Percentiles rank a stretch among this genome's conserved stretches.
These are phyloP conservation scores for Garra rufa DNA, from an alignment of 2,113 vertebrate genomes.

Conservation along the genomic window DNA sequence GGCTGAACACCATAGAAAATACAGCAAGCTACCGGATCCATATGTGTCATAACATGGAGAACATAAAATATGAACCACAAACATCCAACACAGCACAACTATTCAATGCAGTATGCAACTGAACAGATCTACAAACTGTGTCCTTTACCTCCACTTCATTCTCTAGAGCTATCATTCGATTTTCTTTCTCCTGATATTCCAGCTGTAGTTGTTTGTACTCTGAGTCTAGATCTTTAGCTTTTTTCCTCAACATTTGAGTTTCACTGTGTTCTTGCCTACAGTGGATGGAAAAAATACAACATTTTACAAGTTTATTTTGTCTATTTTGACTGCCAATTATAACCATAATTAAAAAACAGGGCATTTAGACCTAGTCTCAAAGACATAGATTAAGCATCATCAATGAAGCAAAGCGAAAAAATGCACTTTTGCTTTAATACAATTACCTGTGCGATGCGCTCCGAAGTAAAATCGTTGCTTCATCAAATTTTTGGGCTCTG, in stretches of 20 bases:
- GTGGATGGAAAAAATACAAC: slow-evolving; percentile 67
- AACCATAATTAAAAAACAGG: neutral
- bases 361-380: neutral
- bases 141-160: slow-evolving; percentile 79
- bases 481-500: slow-evolving; percentile 77
- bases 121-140: slow-evolving; percentile 53
- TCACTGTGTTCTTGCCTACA: slow-evolving; percentile 81
- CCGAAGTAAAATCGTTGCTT: slow-evolving; percentile 71
- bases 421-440: neutral
- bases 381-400: neutral
- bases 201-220: slow-evolving; percentile 84
- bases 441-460: slow-evolving; percentile 73
- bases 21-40: slow-evolving; percentile 5
- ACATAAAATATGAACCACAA: slow-evolving; percentile 59
- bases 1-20: slow-evolving; percentile 19
- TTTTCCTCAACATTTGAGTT: slow-evolving; percentile 82
- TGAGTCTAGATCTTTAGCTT: slow-evolving; percentile 82
- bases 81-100: slow-evolving; percentile 57
- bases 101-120: slow-evolving; percentile 60
- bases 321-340: slow-evolving; percentile 39
- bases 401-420: neutral
- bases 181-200: slow-evolving; percentile 81
- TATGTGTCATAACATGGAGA: slow-evolving; percentile 7
- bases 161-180: slow-evolving; percentile 78
- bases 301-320: slow-evolving; percentile 42